Evolutionary conservation across 1,140 invertebrate species (phyloP), one percentile per base, ranked within the genome.

Genomic region (Drosophila lacertosa): DNA sequence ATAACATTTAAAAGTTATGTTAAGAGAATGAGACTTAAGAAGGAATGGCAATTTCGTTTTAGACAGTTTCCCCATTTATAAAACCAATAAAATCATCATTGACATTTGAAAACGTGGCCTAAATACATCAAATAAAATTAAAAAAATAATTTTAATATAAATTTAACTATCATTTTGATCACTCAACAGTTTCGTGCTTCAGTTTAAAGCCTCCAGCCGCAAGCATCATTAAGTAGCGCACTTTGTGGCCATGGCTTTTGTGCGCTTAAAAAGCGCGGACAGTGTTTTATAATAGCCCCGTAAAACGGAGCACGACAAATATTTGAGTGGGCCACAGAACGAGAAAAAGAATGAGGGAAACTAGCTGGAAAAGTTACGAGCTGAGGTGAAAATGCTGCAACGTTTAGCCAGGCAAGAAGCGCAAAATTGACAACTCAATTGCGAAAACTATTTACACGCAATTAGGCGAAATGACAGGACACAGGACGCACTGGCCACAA

Each of bases 361-460:
- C n/a, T 18, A 59, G 26, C n/a, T 40, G 45, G 18, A 47, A 18
- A 53, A 64, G 40, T 54, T 64, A 54, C 48, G 66, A 54, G 55
- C 15, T 15, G 16, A 63, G 58, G 59, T 55, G 42, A 48, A 47
- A 24, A 53, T 35, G 29, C 16, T 29, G 44, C 26, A 40, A 69
- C 51, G 50, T 64, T 48, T 44, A 55, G 26, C 50, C 40, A 54
- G 18, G 10, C 32, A 11, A 20, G 37, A 33, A 50, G 59, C 11
- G 13, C 13, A 44, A 67, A 67, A 67, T 72, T 72, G 69, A 67
- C 69, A 72, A 72, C 64, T 72, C 63, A 66, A 72, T 72, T 72
- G 69, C 54, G 47, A 67, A 72, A 60, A 67, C 69, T 67, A 72
- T 72, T 67, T 72, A 53, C 69, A 72, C 69, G 63, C 64, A 67